These are phyloP conservation scores for pig (Sus scrofa) DNA, from an alignment of 2,113 vertebrate genomes.

Conservation along the genomic window DNA sequence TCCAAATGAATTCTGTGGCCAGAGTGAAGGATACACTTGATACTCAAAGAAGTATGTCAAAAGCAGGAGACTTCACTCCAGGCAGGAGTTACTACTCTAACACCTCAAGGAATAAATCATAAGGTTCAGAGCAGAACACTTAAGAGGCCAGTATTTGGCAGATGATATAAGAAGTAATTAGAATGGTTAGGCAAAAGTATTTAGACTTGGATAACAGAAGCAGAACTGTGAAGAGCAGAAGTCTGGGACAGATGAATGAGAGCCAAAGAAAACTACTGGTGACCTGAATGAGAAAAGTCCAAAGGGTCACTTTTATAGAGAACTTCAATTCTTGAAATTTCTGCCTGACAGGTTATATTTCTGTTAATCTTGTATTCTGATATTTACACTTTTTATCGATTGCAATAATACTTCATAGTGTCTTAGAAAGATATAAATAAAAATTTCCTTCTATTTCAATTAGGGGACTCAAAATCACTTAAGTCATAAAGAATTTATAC, in stretches of 20 bases:
- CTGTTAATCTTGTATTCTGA: slow-evolving; percentile 4
- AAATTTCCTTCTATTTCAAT: slow-evolving; percentile 17
- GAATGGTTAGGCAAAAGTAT: slow-evolving; percentile 33
- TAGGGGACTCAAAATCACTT: slow-evolving; percentile 32
- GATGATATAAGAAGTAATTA: slow-evolving; percentile 44
- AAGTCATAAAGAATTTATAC: slow-evolving; percentile 62
- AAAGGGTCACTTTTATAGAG: slow-evolving; percentile 19
- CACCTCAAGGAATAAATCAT: not conserved
- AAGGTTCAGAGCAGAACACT: slow-evolving; percentile 18
- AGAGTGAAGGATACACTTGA: not conserved
- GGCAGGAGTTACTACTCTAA: slow-evolving; percentile 18
- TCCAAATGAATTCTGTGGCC: slow-evolving; percentile 25
- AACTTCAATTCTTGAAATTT: slow-evolving; percentile 40
- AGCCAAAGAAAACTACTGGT: slow-evolving; percentile 49
- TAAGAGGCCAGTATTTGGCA: slow-evolving; percentile 33
- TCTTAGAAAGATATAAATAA: slow-evolving; percentile 49
- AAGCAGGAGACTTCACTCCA: slow-evolving; percentile 53
- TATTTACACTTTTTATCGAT: not conserved
- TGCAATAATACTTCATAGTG: not conserved
- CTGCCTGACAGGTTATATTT: slow-evolving; percentile 6
- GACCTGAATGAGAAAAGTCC: slow-evolving; percentile 11
- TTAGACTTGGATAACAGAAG: slow-evolving; percentile 48
- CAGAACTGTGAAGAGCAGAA: slow-evolving; percentile 45
- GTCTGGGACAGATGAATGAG: slow-evolving; percentile 48
- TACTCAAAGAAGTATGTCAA: slow-evolving; percentile 1